These are phyloP conservation scores for Ornithorhynchus anatinus DNA, from an alignment of 2,113 vertebrate genomes.

Conservation along the genomic window DNA sequence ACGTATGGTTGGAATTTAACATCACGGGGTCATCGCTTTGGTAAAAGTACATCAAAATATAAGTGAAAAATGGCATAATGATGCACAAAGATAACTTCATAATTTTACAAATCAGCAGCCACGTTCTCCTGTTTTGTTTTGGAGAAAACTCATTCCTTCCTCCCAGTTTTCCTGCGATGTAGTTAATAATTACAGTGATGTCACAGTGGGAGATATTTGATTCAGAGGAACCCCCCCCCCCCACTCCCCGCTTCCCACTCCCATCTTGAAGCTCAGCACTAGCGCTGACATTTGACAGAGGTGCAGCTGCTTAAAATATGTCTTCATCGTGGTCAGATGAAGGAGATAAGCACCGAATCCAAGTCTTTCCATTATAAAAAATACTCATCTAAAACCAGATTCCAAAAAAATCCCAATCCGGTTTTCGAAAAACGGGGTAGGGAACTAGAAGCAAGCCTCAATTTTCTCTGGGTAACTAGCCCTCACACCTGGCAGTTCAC, in stretches of 20 bases:
- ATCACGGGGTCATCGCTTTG: no score
- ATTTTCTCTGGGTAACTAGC: background rate
- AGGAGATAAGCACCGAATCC: constrained; percentile 55
- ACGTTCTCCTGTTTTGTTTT: background rate
- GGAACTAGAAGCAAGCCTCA: background rate
- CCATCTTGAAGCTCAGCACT: constrained; percentile 58
- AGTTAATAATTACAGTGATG: constrained; percentile 39
- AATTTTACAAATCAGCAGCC: background rate
- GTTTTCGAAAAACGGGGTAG: background rate
- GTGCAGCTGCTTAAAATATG: constrained; percentile 72
- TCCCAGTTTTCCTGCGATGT: background rate
- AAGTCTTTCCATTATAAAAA: constrained; percentile 46
- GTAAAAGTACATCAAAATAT: background rate
- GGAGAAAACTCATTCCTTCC: background rate
- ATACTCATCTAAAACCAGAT: constrained; percentile 51
- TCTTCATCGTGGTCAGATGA: constrained; percentile 70
- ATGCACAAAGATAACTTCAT: background rate
- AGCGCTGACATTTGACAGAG: constrained; percentile 66
- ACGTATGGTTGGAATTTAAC: no score
- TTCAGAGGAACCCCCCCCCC: constrained; percentile 41
- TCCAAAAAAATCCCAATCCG: background rate
- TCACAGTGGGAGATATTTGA: constrained; percentile 39
- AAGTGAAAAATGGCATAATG: background rate
- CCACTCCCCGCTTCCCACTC: no score
- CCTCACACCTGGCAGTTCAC: no score